Evolutionary conservation across 2,797 vertebrate species (phyloP).

Genomic region (Coilia nasus): DNA sequence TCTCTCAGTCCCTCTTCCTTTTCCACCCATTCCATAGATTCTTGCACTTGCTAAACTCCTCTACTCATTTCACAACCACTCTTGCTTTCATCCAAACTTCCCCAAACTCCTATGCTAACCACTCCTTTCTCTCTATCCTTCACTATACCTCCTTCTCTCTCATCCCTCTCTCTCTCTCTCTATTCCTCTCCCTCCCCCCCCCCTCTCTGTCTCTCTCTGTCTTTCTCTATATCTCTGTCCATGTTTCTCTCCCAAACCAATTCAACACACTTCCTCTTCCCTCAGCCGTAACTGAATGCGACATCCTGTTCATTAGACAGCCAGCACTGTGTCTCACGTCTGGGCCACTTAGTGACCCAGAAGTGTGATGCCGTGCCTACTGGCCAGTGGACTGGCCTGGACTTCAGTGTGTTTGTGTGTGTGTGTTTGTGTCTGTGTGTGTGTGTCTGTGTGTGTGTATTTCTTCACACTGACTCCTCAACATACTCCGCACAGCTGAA

Average conservation of each 20-base stretch:
- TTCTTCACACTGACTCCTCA: slow-evolving; percentile 38
- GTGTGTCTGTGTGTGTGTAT: neutral
- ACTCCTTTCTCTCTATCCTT: neutral
- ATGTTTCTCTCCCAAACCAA: neutral
- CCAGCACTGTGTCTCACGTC: slow-evolving; percentile 48
- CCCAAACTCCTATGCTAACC: neutral
- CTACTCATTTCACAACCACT: neutral
- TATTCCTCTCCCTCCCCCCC: neutral
- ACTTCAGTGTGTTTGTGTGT: neutral
- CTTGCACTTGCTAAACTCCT: neutral
- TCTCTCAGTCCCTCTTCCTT: no score
- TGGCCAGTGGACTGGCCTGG: no score
- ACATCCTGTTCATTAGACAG: slow-evolving; percentile 69
- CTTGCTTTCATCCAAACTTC: neutral
- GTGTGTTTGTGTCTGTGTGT: neutral
- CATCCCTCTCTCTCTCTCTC: neutral
- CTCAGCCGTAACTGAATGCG: slow-evolving; percentile 51
- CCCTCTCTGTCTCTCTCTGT: no score
- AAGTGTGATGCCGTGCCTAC: neutral
- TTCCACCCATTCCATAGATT: no score
- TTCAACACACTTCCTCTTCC: neutral
- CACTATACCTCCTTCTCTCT: neutral
- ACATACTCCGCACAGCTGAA: slow-evolving; percentile 45
- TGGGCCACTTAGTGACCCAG: slow-evolving; percentile 70
- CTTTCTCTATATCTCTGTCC: neutral